Evolutionary conservation across 2,113 vertebrate species (phyloP), one percentile per base, ranked within the genome.

Genomic region (Scartelaos histophorus): DNA sequence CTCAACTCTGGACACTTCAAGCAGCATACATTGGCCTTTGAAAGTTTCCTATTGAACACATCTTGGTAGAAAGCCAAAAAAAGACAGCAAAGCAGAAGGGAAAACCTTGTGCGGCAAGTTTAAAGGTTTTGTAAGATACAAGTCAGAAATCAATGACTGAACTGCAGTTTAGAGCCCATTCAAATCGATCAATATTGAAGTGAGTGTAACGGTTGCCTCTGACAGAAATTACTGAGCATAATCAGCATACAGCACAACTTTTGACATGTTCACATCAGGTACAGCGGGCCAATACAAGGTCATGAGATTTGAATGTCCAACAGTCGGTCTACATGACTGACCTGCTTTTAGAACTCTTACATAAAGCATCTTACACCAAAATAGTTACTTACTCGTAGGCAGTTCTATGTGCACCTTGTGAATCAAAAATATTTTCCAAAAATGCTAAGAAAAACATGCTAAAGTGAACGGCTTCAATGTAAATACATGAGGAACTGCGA

Each of bases 61-160:
- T 46, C 35, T 13, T 58, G 38, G 56, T 22, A 13, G 64, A 38
- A 56, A 58, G 7, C 15, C 24, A 43, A 29, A 35, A 62, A 19
- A 35, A 17, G 13, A 61, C 15, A 21, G 49, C 10, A 46, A 15
- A 34, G 56, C 57, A 46, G 11, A 49, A 53, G 38, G 1, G 25
- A 22, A 46, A 15, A 62, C 60, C 53, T 19, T 47, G 46, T 53
- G 2, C 11, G 2, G 70, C 35, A 62, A 67, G 38, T 21, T 62
- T 72, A 16, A 35, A 73, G 56, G 46, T 73, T 67, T 61, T n/a
- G 24, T 61, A 69, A 53, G 38, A 61, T 65, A 65, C 17, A 47
- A 46, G 61, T 54, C 24, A n/a, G 19, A 67, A 74, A 76, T 73
- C 38, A 1, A 64, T 73, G 21, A 56, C 38, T 60, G 16, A 69